Evolutionary conservation across 1,140 invertebrate genomes (phyloP), one percentile per base, ranked within the genome.

Genomic region (Diorhabda carinulata): DNA sequence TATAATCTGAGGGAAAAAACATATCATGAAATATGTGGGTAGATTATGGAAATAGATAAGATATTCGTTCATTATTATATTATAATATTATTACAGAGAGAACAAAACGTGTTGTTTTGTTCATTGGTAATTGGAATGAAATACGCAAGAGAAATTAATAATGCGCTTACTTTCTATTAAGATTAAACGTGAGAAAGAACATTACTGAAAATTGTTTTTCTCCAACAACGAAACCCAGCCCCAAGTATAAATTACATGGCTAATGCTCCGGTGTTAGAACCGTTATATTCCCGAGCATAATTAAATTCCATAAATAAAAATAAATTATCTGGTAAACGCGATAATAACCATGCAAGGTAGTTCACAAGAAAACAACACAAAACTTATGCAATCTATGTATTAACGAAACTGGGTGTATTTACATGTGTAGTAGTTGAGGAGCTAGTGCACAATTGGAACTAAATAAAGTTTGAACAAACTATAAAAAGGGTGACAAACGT

Each of bases 221-320:
- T 6, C 47, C 47, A 4, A 52, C 64, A 4, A 57, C n/a, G 5
- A 42, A 47, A 25, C 45, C 64, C 56, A 57, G 41, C 61, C 43
- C 61, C 43, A 7, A 44, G 61, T 43, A 43, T 8, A 43, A 62
- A 62, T 62, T 43, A 62, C 43, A 3, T 43, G n/a, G 43, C 8
- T 62, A 62, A 62, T 47, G 44, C 61, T n/a, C 61, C 41, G 43
- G 41, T 44, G 63, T 64, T 4, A 47, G 9, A 5, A 47, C 47
- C 45, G 44, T 64, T 60, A 47, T 56, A 59, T 61, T 68, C 47
- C 52, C 61, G 47, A 57, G 59, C 58, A 66, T 74, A 75, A 75
- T 75, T 75, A 75, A 75, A 75, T 73, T 75, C 72, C 72, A 75
- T 75, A 73, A 75, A 75, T 72, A 74, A 72, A 73, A 74, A 74